Base-by-base conservation (phyloP, 2,113 vertebrate species). In the Eurystomus gularis region DNA sequence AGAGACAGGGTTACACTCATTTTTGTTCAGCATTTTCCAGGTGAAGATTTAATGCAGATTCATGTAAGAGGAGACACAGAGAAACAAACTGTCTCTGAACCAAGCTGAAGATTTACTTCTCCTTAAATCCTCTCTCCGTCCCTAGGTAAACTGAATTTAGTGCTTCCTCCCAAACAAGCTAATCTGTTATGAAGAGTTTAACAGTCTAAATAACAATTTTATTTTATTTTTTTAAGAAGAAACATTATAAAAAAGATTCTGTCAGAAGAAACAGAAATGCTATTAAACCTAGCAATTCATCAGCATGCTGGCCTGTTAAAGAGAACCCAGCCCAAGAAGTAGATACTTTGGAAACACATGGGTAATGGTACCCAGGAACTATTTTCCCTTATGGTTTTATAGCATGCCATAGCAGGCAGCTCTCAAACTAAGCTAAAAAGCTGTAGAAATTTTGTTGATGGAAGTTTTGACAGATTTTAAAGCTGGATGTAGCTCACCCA, bases 1-100 rank as follows among this genome's bases (percentile, higher is more conserved):
- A 48, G 35, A 20, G 16, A n/a, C 0, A 0, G 4, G 5, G 2
- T 26, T 64, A 11, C 35, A 72, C 11, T 42, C 35, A 17, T 72
- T 68, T 61, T 46, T 77, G 11, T 65, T 81, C 40, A 66, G 9
- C 3, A 7, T 83, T 86, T 93, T 69, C 33, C 28, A 44, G 25
- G 26, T 39, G 54, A 57, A 81, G 33, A 26, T 72, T 76, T 61
- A 88, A 40, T 37, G 17, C 28, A 69, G 68, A 37, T 61, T 81
- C 17, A 57, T 54, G 7, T 29, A 37, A 54, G 57, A 71, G 35
- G 48, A 82, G 51, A 54, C 9, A 39, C 1, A 40, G 62, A 90
- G 33, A 77, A 82, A 80, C 9, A 68, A 88, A 90, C 21, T 0
- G 14, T 24, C 51, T 57, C 49, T 48, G 48, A 86, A 57, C 12